Evolutionary conservation across 1,140 invertebrate genomes (phyloP).

Genomic region (Bombus turneri): DNA sequence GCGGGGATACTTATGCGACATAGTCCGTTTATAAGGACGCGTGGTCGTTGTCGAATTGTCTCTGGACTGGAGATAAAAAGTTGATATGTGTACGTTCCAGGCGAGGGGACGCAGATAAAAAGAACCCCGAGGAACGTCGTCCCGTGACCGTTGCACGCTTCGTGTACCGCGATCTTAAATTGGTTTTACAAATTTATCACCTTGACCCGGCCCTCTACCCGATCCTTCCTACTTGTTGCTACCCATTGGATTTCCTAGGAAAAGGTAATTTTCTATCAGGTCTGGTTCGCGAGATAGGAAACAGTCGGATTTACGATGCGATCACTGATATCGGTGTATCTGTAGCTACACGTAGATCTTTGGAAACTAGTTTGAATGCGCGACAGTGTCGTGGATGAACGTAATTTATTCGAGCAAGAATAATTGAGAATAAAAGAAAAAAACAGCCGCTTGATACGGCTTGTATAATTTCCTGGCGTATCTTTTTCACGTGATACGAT

Average conservation of each 20-base stretch:
- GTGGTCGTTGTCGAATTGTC: conserved; percentile 70
- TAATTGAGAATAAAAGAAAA: neutral
- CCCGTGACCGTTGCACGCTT: conserved; percentile 16
- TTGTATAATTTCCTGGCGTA: conserved; percentile 1
- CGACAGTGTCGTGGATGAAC: neutral
- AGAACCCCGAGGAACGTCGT: conserved; percentile 18
- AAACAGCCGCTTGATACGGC: neutral
- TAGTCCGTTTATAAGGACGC: conserved; percentile 58
- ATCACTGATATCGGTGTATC: conserved; percentile 53
- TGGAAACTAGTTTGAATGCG: conserved; percentile 8
- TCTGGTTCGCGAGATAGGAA: conserved; percentile 52
- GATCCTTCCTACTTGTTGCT: conserved; percentile 19
- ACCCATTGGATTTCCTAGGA: conserved; percentile 51
- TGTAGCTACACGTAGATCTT: conserved; percentile 14
- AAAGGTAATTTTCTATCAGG: conserved; percentile 45
- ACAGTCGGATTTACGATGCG: conserved; percentile 61
- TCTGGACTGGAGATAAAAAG: conserved; percentile 64
- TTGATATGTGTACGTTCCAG: conserved; percentile 58
- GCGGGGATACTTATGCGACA: conserved; percentile 25
- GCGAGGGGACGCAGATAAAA: conserved; percentile 55
- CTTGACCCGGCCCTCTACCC: neutral
- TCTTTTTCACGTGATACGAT: neutral
- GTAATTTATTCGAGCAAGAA: neutral
- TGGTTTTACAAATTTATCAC: conserved; percentile 72
- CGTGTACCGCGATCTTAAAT: conserved; percentile 65